Conservation (phyloP, 2,888 invertebrate species). For the Aromia moschata region DNA sequence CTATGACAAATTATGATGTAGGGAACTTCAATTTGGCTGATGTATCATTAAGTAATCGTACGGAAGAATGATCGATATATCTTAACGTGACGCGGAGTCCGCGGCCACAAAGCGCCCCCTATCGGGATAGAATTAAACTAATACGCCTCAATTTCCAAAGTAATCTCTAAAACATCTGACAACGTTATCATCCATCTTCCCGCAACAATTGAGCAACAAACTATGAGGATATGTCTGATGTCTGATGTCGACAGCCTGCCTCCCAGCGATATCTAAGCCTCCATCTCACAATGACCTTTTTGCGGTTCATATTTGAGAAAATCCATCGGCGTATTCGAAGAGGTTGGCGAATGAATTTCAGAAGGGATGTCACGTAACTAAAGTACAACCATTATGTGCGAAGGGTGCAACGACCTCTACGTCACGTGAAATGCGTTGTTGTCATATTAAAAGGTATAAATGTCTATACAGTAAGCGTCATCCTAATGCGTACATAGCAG, state of each 20-base stretch:
- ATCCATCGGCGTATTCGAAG: not conserved
- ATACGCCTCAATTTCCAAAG: conserved; percentile 40
- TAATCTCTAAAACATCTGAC: conserved; percentile 36
- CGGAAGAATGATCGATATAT: conserved; percentile 35
- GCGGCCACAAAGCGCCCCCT: conserved; percentile 24
- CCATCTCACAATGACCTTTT: conserved; percentile 44
- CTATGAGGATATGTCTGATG: conserved; percentile 44
- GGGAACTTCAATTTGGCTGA: conserved; percentile 32
- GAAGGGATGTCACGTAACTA: too few species aligned
- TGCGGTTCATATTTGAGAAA: conserved; percentile 38
- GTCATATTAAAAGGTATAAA: too few species aligned
- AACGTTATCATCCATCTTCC: conserved; percentile 43
- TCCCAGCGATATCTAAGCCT: conserved; percentile 26
- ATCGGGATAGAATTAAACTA: conserved; percentile 36
- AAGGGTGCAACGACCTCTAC: too few species aligned
- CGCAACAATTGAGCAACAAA: conserved; percentile 43
- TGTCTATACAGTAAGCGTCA: too few species aligned
- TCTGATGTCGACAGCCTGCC: conserved; percentile 36
- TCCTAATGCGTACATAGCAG: too few species aligned
- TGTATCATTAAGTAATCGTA: conserved; percentile 36
- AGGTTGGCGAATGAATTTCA: too few species aligned
- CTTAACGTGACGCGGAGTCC: conserved; percentile 20
- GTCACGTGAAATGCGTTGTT: too few species aligned
- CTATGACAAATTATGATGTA: conserved; percentile 26
- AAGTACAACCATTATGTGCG: too few species aligned